Conservation (phyloP, 1,140 invertebrate species). For the Macrotrachela quadricornifera region DNA sequence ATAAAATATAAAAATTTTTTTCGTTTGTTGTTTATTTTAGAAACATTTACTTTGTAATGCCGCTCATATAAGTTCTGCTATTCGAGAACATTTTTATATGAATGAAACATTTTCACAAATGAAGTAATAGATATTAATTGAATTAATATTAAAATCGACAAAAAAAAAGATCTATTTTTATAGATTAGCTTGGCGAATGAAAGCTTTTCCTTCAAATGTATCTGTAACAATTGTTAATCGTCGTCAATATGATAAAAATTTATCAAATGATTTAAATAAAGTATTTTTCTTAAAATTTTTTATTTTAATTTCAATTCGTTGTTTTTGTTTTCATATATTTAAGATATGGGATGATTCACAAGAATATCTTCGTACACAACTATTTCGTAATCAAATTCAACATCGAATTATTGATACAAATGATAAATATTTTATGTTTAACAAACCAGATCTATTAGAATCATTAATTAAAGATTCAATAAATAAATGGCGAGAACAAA, state of each 20-base stretch:
- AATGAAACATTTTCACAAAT: slow-evolving; percentile 29
- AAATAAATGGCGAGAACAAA: neutral
- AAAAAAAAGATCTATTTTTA: slow-evolving; percentile 8
- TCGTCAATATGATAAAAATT: slow-evolving; percentile 26
- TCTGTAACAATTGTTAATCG: slow-evolving; percentile 23
- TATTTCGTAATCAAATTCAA: neutral
- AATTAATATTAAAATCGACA: neutral
- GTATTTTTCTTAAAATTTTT: slow-evolving; percentile 11
- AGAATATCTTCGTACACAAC: neutral
- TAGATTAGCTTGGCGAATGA: slow-evolving; percentile 19
- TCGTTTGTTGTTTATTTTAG: slow-evolving; percentile 13
- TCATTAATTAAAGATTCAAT: slow-evolving; percentile 1
- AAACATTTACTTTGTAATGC: slow-evolving; percentile 27
- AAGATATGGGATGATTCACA: neutral
- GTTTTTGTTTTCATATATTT: neutral
- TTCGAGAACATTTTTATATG: slow-evolving; percentile 27
- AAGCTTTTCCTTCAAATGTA: slow-evolving; percentile 18
- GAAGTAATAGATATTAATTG: slow-evolving; percentile 13
- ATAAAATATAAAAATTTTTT: neutral
- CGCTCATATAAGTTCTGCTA: slow-evolving; percentile 23
- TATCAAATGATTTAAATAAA: slow-evolving; percentile 23
- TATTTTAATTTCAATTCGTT: neutral
- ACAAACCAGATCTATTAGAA: neutral
- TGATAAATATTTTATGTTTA: slow-evolving; percentile 1
- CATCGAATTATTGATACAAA: neutral